Evolutionary conservation across 37 sponge, comb jelly and placozoan genomes (phyloP).

Genomic region (Spongilla lacustris): DNA sequence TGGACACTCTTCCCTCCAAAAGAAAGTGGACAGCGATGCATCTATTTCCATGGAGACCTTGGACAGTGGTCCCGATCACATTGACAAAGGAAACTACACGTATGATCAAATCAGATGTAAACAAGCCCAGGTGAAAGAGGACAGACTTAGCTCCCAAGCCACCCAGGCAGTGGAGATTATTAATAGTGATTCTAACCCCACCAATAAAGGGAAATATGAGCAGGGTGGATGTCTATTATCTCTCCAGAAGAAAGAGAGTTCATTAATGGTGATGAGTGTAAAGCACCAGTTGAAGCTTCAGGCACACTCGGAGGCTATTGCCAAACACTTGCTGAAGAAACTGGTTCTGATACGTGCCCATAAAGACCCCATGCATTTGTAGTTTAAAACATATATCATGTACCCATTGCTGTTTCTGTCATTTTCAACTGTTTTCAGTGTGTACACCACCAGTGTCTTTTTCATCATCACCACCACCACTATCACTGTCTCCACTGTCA

Average conservation of each 20-base stretch:
- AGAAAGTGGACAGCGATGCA: too few relatives aligned
- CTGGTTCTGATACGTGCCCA: too few relatives aligned
- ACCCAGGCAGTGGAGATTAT: background rate
- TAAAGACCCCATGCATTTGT: too few relatives aligned
- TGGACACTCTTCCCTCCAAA: too few relatives aligned
- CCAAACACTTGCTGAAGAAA: background rate
- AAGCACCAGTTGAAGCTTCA: slow-evolving; percentile 19
- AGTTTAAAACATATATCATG: too few relatives aligned
- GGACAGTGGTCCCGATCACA: too few relatives aligned
- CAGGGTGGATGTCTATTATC: background rate
- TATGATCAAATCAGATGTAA: background rate
- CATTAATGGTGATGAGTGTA: slow-evolving; percentile 49
- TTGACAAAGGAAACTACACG: too few relatives aligned
- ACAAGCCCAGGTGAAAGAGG: background rate
- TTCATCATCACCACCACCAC: background rate
- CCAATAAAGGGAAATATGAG: slow-evolving; percentile 11
- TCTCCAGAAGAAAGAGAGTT: background rate
- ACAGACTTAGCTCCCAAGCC: background rate
- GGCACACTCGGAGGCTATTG: background rate
- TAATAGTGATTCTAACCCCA: background rate
- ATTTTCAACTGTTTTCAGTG: too few relatives aligned
- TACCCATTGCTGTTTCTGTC: too few relatives aligned
- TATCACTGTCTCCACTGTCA: background rate
- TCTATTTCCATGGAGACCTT: too few relatives aligned
- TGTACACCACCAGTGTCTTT: background rate